Conservation (phyloP, 2,888 invertebrate species). For the Cataglyphis cursor region DNA sequence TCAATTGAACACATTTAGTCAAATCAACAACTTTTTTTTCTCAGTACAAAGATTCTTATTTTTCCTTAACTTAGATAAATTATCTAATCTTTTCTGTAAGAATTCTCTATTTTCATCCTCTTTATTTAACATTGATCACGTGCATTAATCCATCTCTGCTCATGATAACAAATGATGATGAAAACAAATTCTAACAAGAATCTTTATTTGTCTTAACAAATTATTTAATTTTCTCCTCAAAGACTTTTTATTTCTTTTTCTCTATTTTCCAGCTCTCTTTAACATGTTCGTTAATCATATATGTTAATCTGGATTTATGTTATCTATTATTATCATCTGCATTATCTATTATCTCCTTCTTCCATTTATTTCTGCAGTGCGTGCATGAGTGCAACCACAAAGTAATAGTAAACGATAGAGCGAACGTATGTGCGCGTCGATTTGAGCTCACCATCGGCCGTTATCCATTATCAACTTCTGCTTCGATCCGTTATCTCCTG, state of each 20-base stretch:
- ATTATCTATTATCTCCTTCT: slow-evolving; percentile 32
- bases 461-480: slow-evolving; percentile 41
- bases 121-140: slow-evolving; percentile 18
- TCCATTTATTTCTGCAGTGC: slow-evolving; percentile 23
- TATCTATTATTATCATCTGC: slow-evolving; percentile 38
- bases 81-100: background rate
- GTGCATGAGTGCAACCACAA: slow-evolving; percentile 9
- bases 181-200: background rate
- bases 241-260: slow-evolving; percentile 1
- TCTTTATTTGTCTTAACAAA: slow-evolving; percentile 13
- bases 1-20: no score
- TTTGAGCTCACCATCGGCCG: slow-evolving; percentile 27
- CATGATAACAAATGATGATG: background rate
- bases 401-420: slow-evolving; percentile 37
- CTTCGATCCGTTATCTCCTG: slow-evolving; percentile 50
- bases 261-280: background rate
- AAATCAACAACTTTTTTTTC: no score
- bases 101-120: background rate
- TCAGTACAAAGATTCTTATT: background rate
- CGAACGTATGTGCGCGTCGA: slow-evolving; percentile 27
- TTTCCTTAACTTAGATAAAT: background rate
- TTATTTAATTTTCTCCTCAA: background rate
- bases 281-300: slow-evolving; percentile 34
- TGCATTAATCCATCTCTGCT: background rate
- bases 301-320: slow-evolving; percentile 28